A percentile compares a stretch with the other conserved stretches of the same genome.
Evolutionary conservation across 2,113 vertebrate genomes (phyloP).

Genomic region (Todiramphus chloris): DNA sequence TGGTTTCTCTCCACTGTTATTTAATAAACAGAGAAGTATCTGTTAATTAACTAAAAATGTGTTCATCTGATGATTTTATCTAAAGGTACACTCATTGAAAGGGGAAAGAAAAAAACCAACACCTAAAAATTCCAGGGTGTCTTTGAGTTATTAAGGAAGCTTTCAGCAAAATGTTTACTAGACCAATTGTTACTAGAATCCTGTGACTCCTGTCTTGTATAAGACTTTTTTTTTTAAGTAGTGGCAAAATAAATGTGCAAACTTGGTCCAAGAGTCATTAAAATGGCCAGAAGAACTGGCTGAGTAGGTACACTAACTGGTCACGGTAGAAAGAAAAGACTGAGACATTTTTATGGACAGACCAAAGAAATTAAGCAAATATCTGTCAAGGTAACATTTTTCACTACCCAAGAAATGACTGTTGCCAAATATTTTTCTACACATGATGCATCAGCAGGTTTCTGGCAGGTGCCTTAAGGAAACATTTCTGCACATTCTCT

Average conservation of each 20-base stretch:
- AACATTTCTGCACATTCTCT: neutral
- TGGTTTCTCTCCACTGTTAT: neutral
- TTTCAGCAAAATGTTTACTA: neutral
- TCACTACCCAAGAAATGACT: neutral
- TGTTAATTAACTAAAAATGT: neutral
- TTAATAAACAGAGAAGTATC: neutral
- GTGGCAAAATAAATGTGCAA: neutral
- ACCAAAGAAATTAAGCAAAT: neutral
- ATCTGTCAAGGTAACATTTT: neutral
- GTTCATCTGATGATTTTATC: neutral
- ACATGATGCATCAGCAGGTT: neutral
- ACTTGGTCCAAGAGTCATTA: neutral
- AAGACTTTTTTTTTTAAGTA: neutral
- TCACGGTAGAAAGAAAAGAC: neutral
- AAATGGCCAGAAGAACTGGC: neutral
- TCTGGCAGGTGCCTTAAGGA: slow-evolving; percentile 37
- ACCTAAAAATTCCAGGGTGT: neutral
- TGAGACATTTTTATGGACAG: neutral
- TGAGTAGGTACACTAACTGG: neutral
- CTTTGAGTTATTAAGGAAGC: neutral
- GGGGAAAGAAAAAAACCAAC: neutral
- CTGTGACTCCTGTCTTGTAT: neutral
- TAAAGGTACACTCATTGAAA: neutral
- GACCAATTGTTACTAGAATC: neutral
- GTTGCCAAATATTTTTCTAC: neutral